Percentiles rank a stretch among this genome's conserved stretches.
These are phyloP conservation scores for Phylloscopus trochilus DNA, from an alignment of 2,113 vertebrate genomes.

Conservation along the genomic window DNA sequence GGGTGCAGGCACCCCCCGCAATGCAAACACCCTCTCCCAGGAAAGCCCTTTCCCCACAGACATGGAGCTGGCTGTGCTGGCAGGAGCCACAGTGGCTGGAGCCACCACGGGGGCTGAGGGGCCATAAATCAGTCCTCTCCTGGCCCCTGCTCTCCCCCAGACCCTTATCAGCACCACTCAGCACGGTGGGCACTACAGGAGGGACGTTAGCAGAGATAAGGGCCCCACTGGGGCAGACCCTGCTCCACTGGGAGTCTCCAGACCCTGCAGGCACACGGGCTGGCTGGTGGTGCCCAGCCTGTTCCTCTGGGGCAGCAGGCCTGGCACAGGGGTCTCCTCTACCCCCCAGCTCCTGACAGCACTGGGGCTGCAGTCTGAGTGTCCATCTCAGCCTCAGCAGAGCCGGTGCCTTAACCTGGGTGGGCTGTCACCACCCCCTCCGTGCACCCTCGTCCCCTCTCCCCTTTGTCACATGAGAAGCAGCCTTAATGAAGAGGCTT, in stretches of 20 bases:
- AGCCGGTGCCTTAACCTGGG: accelerated
- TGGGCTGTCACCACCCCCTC: not conserved
- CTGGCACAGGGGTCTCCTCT: not conserved
- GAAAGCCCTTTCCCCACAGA: slow-evolving; percentile 11
- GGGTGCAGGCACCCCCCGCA: slow-evolving; percentile 37
- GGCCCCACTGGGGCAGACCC: not conserved
- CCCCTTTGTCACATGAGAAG: not conserved
- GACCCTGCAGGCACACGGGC: not conserved
- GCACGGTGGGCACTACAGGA: not conserved
- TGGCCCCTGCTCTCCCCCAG: not conserved
- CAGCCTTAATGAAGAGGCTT: not conserved
- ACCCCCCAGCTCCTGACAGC: not conserved
- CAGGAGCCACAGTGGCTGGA: not conserved
- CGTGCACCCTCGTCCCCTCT: not conserved
- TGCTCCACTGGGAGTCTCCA: not conserved
- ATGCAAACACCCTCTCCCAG: slow-evolving; percentile 50
- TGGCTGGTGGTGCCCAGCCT: accelerated
- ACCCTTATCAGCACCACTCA: not conserved
- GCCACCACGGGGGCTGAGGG: not conserved
- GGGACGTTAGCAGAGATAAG: slow-evolving; percentile 11
- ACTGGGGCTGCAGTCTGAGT: not conserved
- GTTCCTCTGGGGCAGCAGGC: accelerated
- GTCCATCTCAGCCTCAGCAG: not conserved
- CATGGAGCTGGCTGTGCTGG: not conserved
- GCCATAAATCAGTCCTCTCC: slow-evolving; percentile 23